phyloP scores from a whole-genome alignment of 2,113 vertebrate genomes.

The Pristiophorus japonicus region DNA sequence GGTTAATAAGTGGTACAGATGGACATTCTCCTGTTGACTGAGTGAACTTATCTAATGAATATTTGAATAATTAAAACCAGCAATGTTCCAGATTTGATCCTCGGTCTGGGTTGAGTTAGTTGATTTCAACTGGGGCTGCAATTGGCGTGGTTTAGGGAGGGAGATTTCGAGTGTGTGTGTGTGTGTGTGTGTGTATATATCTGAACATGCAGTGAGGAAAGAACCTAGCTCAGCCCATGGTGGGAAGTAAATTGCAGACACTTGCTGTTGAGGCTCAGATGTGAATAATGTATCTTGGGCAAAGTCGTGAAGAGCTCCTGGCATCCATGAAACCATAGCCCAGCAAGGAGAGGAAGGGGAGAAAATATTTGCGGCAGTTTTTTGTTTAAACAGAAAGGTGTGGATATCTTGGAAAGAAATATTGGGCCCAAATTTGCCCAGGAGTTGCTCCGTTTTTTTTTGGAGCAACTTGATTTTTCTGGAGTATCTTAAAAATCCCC shows the following conservation, averaged over 20 bases:
- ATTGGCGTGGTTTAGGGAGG: not conserved
- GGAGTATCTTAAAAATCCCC: too few species aligned
- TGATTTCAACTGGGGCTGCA: not conserved
- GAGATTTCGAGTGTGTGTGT: not conserved
- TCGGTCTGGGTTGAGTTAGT: not conserved
- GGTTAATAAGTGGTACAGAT: not conserved
- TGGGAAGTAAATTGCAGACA: not conserved
- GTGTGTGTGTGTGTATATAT: not conserved
- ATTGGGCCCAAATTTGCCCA: too few species aligned
- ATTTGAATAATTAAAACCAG: slow-evolving; percentile 1
- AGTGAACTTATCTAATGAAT: not conserved
- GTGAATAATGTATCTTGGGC: not conserved
- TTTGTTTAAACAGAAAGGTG: not conserved
- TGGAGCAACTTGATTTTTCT: too few species aligned
- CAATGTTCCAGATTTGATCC: not conserved
- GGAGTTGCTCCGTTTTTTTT: too few species aligned
- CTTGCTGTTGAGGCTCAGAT: not conserved
- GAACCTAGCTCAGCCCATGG: not conserved
- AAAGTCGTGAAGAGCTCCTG: not conserved
- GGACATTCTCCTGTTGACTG: not conserved
- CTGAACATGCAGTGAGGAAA: not conserved
- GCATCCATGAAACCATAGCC: not conserved
- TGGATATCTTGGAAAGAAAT: not conserved
- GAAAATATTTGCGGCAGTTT: not conserved
- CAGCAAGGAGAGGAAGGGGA: not conserved